These are phyloP conservation scores for Ageneiosus marmoratus DNA, from an alignment of 2,113 vertebrate species.

Conservation along the genomic window DNA sequence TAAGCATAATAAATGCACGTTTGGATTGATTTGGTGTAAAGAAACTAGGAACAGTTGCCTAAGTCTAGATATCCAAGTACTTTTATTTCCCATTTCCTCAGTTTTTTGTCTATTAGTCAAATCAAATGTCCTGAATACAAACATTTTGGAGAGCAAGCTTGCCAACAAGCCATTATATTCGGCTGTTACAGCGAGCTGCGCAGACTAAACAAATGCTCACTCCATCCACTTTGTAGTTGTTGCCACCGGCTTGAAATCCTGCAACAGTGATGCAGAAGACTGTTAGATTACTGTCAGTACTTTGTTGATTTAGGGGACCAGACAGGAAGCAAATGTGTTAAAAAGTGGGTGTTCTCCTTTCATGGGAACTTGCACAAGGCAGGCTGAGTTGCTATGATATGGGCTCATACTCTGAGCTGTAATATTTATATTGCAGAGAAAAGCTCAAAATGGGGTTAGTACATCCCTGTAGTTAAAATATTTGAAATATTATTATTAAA, in stretches of 20 bases:
- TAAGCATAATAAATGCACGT: conserved; percentile 20
- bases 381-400: background rate
- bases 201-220: conserved; percentile 18
- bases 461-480: background rate
- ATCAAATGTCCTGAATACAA: conserved; percentile 18
- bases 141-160: background rate
- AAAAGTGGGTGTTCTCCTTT: background rate
- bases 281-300: no score
- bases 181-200: background rate
- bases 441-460: background rate
- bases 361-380: background rate
- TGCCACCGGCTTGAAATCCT: background rate
- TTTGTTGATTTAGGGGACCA: background rate
- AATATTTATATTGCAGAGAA: background rate
- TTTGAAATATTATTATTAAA: no score
- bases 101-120: background rate
- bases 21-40: conserved; percentile 8
- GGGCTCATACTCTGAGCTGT: background rate
- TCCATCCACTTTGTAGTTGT: background rate
- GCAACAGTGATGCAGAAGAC: background rate
- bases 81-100: conserved; percentile 14
- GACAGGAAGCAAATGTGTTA: background rate
- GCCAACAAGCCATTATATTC: background rate
- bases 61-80: background rate
- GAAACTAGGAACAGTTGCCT: background rate